phyloP scores from a whole-genome alignment of 2,113 vertebrate genomes.

The Periophthalmus modestus region DNA sequence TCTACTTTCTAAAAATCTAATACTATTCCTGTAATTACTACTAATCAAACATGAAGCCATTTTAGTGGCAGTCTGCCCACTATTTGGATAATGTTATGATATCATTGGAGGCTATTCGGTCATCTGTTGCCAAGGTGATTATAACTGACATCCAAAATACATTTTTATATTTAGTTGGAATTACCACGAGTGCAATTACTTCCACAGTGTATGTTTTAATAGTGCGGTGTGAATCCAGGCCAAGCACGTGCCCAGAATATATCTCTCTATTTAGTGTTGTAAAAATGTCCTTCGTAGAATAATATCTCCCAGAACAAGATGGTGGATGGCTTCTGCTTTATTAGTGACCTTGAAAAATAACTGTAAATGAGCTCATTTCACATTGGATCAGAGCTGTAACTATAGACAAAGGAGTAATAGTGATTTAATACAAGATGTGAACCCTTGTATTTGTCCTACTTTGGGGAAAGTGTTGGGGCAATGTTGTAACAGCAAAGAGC shows the following conservation, averaged over 20 bases:
- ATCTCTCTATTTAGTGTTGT: slow-evolving; percentile 37
- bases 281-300: slow-evolving; percentile 60
- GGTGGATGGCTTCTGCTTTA: slow-evolving; percentile 1
- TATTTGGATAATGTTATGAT: slow-evolving; percentile 70
- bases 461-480: not conserved
- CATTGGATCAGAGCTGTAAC: not conserved
- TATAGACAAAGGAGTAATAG: not conserved
- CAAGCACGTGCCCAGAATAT: slow-evolving; percentile 52
- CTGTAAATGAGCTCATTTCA: not conserved
- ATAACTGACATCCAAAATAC: slow-evolving; percentile 71
- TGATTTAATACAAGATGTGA: not conserved
- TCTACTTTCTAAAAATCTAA: too few species aligned
- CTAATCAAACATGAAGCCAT: not conserved
- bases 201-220: slow-evolving; percentile 72
- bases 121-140: slow-evolving; percentile 60
- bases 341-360: slow-evolving; percentile 13
- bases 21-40: not conserved
- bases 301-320: slow-evolving; percentile 34
- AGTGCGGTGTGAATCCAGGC: slow-evolving; percentile 50
- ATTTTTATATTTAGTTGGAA: slow-evolving; percentile 54
- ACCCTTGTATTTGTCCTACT: not conserved
- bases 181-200: slow-evolving; percentile 67
- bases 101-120: slow-evolving; percentile 66
- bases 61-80: not conserved
- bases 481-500: not conserved